A percentile compares a stretch with the other conserved stretches of the same genome.
Conservation (phyloP, 1,140 invertebrate species). For the Drosophila teissieri region DNA sequence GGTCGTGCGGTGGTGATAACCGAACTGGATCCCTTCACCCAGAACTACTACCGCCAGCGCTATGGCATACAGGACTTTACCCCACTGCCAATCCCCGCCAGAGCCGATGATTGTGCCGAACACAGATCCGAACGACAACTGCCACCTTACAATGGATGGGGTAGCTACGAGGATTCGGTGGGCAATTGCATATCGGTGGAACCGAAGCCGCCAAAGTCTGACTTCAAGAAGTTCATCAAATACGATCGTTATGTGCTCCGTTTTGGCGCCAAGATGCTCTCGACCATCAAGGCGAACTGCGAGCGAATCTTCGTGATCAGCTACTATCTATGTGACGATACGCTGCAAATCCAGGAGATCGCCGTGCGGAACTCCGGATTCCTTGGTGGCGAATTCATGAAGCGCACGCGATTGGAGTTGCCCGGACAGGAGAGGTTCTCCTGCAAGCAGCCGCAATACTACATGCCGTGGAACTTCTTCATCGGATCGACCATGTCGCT, state of each 20-base stretch:
- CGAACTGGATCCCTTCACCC: conserved; percentile 92
- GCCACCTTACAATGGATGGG: conserved; percentile 95
- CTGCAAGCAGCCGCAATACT: conserved; percentile 89
- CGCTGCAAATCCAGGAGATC: conserved; percentile 92
- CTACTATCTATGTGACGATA: conserved; percentile 93
- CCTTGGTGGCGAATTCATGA: conserved; percentile 89
- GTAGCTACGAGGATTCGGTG: conserved; percentile 93
- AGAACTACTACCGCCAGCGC: conserved; percentile 91
- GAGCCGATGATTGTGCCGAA: conserved; percentile 75
- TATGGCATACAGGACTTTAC: conserved; percentile 87
- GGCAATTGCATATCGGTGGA: conserved; percentile 92
- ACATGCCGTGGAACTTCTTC: conserved; percentile 91
- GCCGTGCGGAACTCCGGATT: conserved; percentile 91
- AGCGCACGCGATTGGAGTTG: conserved; percentile 88
- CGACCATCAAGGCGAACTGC: conserved; percentile 88
- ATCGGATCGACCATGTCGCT: conserved; percentile 91
- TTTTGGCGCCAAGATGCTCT: conserved; percentile 91
- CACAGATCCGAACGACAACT: conserved; percentile 85
- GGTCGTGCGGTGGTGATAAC: conserved; percentile 91
- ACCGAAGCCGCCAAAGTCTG: conserved; percentile 89
- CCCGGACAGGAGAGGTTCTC: conserved; percentile 90
- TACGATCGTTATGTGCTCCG: conserved; percentile 91
- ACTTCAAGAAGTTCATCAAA: conserved; percentile 92
- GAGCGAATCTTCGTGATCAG: conserved; percentile 92
- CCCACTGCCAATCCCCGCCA: conserved; percentile 85